Evolutionary conservation across 2,113 vertebrate genomes (phyloP), one percentile per base, ranked within the genome.

Genomic region (Scomber scombrus): DNA sequence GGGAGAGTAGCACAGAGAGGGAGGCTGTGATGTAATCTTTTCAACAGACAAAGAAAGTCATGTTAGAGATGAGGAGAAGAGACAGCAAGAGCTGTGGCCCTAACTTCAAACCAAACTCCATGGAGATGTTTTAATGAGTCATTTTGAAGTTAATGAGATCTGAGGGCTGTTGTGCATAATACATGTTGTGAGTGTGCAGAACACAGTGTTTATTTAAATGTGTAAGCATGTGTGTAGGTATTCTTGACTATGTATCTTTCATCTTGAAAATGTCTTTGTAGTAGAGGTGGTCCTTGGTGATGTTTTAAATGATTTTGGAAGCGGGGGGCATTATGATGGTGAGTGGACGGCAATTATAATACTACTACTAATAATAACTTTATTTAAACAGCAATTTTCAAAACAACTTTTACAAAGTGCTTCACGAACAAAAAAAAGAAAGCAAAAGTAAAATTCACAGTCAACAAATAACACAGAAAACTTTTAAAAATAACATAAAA

Each of bases 1-100:
- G 55, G 46, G 50, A 68, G 29, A 63, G 49, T 7, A 72, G 23
- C 67, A 66, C 40, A 55, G 12, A 31, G 62, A 69, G 29, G 19
- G 5, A 40, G 11, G 43, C 16, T 70, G 57, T 63, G 78, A 80
- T 79, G 26, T 85, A 81, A 85, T 71, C 49, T 75, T 65, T 52
- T 66, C 56, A 52, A 15, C 15, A 15, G 23, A 57, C 58, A 77
- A 72, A 70, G 18, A 71, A 63, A 86, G 54, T 54, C 51, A 61
- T 65, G 73, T 46, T 34, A 65, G 67, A 47, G 18, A 68, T 67
- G n/a, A 86, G 31, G 64, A 62, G 47, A 64, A 16, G 50, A 81
- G 19, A 89, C 68, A 60, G 50, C 12, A 51, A 80, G 16, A 21
- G 63, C 46, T 60, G 55, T 51, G 14, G 55, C 16, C 11, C 47